phyloP scores from a whole-genome alignment of 35 echinoderm and acorn worm species.

The Patiria miniata region DNA sequence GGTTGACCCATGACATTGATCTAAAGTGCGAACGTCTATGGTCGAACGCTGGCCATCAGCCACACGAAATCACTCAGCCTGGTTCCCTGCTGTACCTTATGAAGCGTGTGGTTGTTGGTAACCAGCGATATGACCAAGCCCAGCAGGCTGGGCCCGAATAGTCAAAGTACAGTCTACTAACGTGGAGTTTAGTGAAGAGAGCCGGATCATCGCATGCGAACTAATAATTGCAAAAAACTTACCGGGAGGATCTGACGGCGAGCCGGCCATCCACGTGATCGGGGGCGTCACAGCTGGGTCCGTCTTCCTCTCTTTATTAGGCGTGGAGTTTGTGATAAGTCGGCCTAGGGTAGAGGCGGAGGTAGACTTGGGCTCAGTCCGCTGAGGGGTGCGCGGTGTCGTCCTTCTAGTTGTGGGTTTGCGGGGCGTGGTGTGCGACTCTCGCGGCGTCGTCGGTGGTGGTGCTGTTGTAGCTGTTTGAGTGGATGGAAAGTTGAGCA shows the following conservation, averaged over 20 bases:
- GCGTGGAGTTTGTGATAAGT: neutral
- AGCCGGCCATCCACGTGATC: slow-evolving; percentile 15
- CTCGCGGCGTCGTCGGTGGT: slow-evolving; percentile 1
- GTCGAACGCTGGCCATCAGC: too few relatives aligned
- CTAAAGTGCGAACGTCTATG: too few relatives aligned
- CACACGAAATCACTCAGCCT: too few relatives aligned
- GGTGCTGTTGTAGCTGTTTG: neutral
- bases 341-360: neutral
- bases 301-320: neutral
- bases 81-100: too few relatives aligned
- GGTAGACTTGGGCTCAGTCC: slow-evolving; percentile 16
- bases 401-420: neutral
- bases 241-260: slow-evolving; percentile 11
- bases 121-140: too few relatives aligned
- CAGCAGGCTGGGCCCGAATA: too few relatives aligned
- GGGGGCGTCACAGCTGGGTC: neutral
- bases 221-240: neutral
- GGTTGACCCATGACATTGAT: too few relatives aligned
- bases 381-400: neutral
- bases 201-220: too few relatives aligned
- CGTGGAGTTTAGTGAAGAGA: too few relatives aligned
- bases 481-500: too few relatives aligned
- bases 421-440: neutral
- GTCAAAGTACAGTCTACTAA: too few relatives aligned
- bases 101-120: too few relatives aligned